These are phyloP conservation scores for Neolamprologus devosi DNA, from an alignment of 2,113 vertebrate species.

Conservation along the genomic window DNA sequence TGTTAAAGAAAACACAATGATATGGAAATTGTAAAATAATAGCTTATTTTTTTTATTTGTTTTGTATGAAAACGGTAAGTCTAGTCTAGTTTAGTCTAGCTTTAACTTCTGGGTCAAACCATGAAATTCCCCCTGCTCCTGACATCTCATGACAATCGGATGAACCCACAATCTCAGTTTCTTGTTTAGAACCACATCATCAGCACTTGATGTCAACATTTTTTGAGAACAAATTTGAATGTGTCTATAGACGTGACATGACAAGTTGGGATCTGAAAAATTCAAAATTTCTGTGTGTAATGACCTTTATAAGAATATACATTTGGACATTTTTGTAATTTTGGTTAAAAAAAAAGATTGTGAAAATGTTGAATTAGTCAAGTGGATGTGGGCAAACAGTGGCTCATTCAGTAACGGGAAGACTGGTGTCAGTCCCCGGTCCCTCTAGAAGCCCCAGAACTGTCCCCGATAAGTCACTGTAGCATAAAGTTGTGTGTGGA, in stretches of 20 bases:
- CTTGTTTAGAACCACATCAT: neutral
- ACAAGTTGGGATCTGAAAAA: neutral
- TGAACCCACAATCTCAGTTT: neutral
- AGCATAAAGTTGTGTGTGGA: neutral
- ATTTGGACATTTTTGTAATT: neutral
- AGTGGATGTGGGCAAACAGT: accelerated
- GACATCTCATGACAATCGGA: neutral
- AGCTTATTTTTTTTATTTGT: neutral
- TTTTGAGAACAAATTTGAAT: neutral
- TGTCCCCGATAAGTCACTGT: neutral
- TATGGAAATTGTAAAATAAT: neutral
- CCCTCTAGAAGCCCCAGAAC: neutral
- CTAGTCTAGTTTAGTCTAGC: too few relatives aligned
- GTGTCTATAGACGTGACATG: neutral
- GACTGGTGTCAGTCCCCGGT: neutral
- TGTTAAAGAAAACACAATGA: neutral
- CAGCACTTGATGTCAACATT: neutral
- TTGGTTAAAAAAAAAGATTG: neutral
- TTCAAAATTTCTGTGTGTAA: neutral
- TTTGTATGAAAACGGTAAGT: neutral
- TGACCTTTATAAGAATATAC: neutral
- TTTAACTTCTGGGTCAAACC: neutral
- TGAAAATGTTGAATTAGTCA: neutral
- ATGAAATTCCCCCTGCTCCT: neutral
- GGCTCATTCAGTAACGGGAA: neutral